These are phyloP conservation scores for Zonotrichia leucophrys DNA, from an alignment of 2,113 vertebrate genomes.

Conservation along the genomic window DNA sequence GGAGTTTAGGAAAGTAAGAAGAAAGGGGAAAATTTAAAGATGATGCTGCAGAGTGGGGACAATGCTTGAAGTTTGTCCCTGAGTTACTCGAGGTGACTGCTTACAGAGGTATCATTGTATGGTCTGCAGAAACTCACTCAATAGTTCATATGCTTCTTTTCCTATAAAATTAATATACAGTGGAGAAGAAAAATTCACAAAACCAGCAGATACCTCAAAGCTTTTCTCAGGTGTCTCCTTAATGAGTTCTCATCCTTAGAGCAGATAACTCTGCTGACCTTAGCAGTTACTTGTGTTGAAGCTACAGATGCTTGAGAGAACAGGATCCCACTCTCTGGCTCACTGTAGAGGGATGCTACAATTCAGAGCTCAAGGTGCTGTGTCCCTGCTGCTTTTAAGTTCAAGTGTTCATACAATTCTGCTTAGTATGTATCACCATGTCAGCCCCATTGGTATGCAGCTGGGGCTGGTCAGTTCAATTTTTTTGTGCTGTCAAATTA, in stretches of 20 bases:
- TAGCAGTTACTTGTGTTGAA: not conserved
- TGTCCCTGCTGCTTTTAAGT: not conserved
- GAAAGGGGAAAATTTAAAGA: not conserved
- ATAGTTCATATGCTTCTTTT: not conserved
- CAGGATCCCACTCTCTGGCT: not conserved
- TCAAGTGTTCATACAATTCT: not conserved
- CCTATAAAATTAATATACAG: not conserved
- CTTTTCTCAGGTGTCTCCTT: not conserved
- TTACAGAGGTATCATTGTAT: accelerated
- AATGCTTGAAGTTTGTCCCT: not conserved
- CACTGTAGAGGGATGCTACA: not conserved
- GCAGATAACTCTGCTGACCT: accelerated
- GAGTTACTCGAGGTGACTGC: not conserved
- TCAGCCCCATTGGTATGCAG: not conserved
- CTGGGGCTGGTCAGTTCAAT: not conserved
- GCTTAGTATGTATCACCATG: not conserved
- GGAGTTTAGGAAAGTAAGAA: not conserved
- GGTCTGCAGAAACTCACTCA: not conserved
- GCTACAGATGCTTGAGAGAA: not conserved
- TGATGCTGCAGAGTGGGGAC: not conserved
- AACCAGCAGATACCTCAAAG: not conserved
- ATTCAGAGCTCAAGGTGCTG: not conserved
- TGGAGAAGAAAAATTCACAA: not conserved
- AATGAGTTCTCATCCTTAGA: not conserved
- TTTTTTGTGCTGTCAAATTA: not conserved